A percentile compares a stretch with the other conserved stretches of the same genome.
phyloP scores from a whole-genome alignment of 1,140 invertebrate species.

The Monomorium pharaonis region DNA sequence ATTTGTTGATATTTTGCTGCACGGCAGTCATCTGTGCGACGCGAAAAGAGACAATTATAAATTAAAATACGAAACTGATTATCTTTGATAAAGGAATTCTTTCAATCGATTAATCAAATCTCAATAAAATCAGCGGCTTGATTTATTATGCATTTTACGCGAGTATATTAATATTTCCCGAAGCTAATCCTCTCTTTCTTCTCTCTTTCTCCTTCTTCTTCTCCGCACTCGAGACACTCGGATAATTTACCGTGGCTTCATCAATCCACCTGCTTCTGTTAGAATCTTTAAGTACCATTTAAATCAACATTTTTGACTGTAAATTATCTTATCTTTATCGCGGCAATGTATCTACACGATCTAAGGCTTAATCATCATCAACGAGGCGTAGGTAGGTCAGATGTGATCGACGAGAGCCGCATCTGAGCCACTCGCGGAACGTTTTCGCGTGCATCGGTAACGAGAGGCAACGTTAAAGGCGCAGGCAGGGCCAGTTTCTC shows the following conservation, averaged over 20 bases:
- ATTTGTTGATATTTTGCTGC: conserved; percentile 21
- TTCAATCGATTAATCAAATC: background rate
- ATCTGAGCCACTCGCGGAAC: conserved; percentile 37
- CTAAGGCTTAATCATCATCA: conserved; percentile 48
- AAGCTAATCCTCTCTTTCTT: background rate
- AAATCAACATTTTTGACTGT: conserved; percentile 25
- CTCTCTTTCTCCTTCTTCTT: background rate
- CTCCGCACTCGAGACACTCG: background rate
- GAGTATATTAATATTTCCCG: background rate
- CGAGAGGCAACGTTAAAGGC: conserved; percentile 63
- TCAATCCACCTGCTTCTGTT: background rate
- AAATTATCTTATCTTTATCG: conserved; percentile 32
- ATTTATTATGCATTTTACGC: background rate
- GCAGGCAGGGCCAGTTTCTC: conserved; percentile 78
- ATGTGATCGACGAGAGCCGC: conserved; percentile 55
- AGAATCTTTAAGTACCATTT: background rate
- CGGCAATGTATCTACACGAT: conserved; percentile 20
- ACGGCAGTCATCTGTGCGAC: background rate
- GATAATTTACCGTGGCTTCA: background rate
- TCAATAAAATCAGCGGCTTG: background rate
- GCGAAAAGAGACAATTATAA: background rate
- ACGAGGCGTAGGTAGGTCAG: conserved; percentile 49
- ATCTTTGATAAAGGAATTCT: background rate
- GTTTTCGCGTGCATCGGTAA: conserved; percentile 70
- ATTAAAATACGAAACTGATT: background rate